These are phyloP conservation scores for Teleogryllus oceanicus DNA, from an alignment of 2,888 invertebrate genomes.

Conservation along the genomic window DNA sequence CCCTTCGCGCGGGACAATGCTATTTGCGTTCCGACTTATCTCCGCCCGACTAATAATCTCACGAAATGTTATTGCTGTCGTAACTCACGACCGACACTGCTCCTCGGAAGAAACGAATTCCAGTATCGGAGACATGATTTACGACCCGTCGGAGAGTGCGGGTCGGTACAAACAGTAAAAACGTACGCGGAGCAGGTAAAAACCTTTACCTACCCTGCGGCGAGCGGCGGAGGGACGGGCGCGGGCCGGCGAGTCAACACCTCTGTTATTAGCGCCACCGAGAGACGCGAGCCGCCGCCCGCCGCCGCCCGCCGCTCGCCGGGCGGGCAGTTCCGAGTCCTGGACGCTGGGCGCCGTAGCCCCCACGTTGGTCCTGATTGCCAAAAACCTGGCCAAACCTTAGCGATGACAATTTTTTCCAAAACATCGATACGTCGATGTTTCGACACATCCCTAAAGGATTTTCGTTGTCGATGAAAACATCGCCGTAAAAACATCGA, in stretches of 20 bases:
- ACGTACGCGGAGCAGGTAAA: neutral
- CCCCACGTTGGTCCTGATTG: too few species aligned
- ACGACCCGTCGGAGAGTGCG: neutral
- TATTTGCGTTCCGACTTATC: slow-evolving; percentile 18
- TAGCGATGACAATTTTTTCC: too few species aligned
- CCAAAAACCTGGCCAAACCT: too few species aligned
- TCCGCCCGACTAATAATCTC: neutral
- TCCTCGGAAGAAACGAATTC: slow-evolving; percentile 5
- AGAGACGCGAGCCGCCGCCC: neutral
- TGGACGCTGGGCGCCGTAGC: too few species aligned
- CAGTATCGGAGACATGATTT: neutral
- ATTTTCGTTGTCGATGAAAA: too few species aligned
- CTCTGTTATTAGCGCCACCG: slow-evolving; percentile 9
- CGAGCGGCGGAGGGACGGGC: neutral
- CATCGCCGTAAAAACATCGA: too few species aligned
- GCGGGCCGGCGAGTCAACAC: neutral
- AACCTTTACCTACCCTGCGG: slow-evolving; percentile 9
- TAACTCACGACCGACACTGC: neutral
- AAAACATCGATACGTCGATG: too few species aligned
- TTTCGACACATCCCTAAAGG: too few species aligned
- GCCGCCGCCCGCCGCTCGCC: too few species aligned
- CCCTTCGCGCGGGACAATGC: neutral
- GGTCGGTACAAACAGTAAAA: neutral
- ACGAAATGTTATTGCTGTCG: slow-evolving; percentile 6
- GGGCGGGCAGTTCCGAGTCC: too few species aligned